phyloP scores from a whole-genome alignment of 2,888 invertebrate species.

The Caenorhabditis sp. region DNA sequence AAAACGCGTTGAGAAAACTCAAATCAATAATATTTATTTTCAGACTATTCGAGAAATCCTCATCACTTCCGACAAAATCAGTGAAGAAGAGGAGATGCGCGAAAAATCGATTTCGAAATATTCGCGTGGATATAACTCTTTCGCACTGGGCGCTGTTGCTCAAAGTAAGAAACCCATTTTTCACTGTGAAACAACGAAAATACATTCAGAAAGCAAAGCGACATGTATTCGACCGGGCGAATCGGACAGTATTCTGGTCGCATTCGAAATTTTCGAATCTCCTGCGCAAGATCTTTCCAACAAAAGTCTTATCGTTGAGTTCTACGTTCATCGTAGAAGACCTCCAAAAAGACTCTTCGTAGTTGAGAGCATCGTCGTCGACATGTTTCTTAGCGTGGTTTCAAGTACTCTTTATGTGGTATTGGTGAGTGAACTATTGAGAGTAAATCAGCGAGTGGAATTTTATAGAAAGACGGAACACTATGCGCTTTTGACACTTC shows the following conservation, averaged over 20 bases:
- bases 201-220: constrained; percentile 14
- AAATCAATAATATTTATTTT: not conserved
- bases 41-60: constrained; percentile 35
- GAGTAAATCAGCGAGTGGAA: not conserved
- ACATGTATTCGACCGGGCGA: constrained; percentile 28
- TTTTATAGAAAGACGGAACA: constrained; percentile 21
- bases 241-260: constrained; percentile 24
- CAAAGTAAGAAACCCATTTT: constrained; percentile 18
- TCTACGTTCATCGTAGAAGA: constrained; percentile 28
- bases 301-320: constrained; percentile 35
- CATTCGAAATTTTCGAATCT: constrained; percentile 33
- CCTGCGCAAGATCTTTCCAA: constrained; percentile 24
- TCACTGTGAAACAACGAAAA: not conserved
- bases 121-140: constrained; percentile 29
- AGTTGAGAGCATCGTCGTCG: constrained; percentile 23
- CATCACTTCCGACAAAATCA: constrained; percentile 17
- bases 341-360: constrained; percentile 42
- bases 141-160: constrained; percentile 13
- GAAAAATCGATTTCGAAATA: constrained; percentile 28
- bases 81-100: constrained; percentile 28
- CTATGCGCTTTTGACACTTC: constrained; percentile 34
- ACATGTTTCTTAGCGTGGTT: constrained; percentile 16
- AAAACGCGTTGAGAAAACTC: not conserved
- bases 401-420: constrained; percentile 17
- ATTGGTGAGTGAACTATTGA: constrained; percentile 10